Percentiles rank a stretch among this genome's conserved stretches.
Evolutionary conservation across 2,888 invertebrate species (phyloP).

Genomic region (Acronicta alni): DNA sequence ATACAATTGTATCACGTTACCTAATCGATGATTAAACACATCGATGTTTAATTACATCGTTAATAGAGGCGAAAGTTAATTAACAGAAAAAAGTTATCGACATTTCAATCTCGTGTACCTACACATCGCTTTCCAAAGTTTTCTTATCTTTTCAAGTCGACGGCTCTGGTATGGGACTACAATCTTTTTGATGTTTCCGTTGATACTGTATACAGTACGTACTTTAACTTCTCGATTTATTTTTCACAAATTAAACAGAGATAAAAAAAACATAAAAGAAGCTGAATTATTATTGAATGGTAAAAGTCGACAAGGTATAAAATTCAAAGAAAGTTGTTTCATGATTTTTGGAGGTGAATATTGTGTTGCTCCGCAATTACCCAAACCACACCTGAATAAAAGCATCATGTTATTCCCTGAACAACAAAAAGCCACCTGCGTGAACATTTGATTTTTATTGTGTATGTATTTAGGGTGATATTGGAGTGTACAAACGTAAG

Average conservation of each 20-base stretch:
- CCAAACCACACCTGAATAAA: no score
- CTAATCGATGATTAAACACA: constrained; percentile 47
- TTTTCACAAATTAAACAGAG: background rate
- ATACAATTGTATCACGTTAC: constrained; percentile 35
- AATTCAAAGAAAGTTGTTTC: no score
- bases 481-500: no score
- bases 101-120: constrained; percentile 38
- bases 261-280: background rate
- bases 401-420: no score
- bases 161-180: constrained; percentile 3
- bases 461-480: no score
- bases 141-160: constrained; percentile 18
- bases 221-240: background rate
- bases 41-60: constrained; percentile 46
- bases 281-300: background rate
- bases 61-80: constrained; percentile 54
- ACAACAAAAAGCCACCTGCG: no score
- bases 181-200: constrained; percentile 12
- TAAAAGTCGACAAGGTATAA: no score
- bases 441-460: no score
- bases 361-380: no score
- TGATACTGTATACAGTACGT: background rate
- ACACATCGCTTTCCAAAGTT: constrained; percentile 45
- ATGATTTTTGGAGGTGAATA: no score
- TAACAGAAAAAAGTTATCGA: constrained; percentile 44